Evolutionary conservation across 2,888 invertebrate genomes (phyloP).

Genomic region (Cheilosia impressa): DNA sequence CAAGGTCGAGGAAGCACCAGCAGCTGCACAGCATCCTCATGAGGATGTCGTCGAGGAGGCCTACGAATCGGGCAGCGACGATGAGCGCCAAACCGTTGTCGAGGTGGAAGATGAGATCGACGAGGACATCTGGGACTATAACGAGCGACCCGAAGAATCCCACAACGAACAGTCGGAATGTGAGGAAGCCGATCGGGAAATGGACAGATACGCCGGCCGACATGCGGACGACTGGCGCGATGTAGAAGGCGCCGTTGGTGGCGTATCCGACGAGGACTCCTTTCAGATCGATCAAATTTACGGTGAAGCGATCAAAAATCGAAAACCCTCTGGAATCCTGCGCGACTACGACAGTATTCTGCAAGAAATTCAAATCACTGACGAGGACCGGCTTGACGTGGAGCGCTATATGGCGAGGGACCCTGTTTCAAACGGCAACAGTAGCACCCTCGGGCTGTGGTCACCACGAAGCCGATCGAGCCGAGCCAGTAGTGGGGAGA

Average conservation of each 20-base stretch:
- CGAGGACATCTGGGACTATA: conserved; percentile 82
- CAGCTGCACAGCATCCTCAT: background rate
- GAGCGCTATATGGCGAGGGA: conserved; percentile 28
- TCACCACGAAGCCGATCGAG: conserved; percentile 60
- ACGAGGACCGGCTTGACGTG: conserved; percentile 66
- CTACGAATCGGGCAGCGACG: conserved; percentile 80
- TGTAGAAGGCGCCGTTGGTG: conserved; percentile 80
- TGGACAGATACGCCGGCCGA: conserved; percentile 80
- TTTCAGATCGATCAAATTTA: conserved; percentile 82
- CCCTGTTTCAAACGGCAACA: conserved; percentile 2
- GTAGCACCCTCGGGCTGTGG: conserved; percentile 20
- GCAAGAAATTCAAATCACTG: conserved; percentile 78
- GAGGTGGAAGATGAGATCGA: conserved; percentile 82
- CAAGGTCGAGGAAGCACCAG: too few relatives aligned
- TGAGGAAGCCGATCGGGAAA: conserved; percentile 82
- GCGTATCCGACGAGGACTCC: conserved; percentile 79
- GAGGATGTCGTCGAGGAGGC: conserved; percentile 54
- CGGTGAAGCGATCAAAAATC: conserved; percentile 81
- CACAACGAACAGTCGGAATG: conserved; percentile 83
- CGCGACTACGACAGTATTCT: conserved; percentile 81
- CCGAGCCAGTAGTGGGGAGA: conserved; percentile 74
- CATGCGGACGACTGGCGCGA: conserved; percentile 81
- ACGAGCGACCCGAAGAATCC: conserved; percentile 82
- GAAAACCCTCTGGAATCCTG: conserved; percentile 82
- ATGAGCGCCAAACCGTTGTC: conserved; percentile 82